Conservation (phyloP, 64 coral and sea anemone species). For the Pocillopora damicornis region DNA sequence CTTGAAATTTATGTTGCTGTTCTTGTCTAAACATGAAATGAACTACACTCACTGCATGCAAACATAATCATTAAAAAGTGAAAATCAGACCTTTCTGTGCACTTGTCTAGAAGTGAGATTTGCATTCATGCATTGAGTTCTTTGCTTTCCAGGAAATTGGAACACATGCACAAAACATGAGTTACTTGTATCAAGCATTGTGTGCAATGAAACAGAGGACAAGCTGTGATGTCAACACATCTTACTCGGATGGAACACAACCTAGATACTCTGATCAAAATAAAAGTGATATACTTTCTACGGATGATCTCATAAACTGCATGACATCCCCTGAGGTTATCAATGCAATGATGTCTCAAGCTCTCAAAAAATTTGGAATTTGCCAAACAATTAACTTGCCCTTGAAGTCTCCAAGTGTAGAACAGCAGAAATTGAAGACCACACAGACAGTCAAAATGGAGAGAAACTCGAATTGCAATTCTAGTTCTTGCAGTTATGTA, state of each 20-base stretch:
- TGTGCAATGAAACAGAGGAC: slow-evolving; percentile 4
- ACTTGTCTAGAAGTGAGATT: no score
- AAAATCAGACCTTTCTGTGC: no score
- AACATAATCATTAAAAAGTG: no score
- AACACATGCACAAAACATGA: slow-evolving; percentile 53
- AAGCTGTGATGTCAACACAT: not conserved
- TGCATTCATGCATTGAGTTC: not conserved
- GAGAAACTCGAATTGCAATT: not conserved
- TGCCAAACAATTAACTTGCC: not conserved
- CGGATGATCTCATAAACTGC: slow-evolving; percentile 62
- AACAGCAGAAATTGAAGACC: not conserved
- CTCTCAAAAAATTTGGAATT: slow-evolving; percentile 22
- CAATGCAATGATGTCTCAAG: slow-evolving; percentile 30
- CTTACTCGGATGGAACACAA: not conserved
- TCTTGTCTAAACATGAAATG: no score
- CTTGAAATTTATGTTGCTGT: no score
- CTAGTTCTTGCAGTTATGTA: not conserved
- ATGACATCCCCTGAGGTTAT: slow-evolving; percentile 54
- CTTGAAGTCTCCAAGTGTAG: not conserved
- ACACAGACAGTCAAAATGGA: not conserved
- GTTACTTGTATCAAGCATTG: slow-evolving; percentile 43
- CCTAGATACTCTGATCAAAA: not conserved
- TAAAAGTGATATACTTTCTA: not conserved
- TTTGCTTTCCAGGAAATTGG: slow-evolving; percentile 39
- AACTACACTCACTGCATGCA: no score